A percentile compares a stretch with the other conserved stretches of the same genome.
Conservation (phyloP, 2,888 invertebrate species). For the Timandra comae region DNA sequence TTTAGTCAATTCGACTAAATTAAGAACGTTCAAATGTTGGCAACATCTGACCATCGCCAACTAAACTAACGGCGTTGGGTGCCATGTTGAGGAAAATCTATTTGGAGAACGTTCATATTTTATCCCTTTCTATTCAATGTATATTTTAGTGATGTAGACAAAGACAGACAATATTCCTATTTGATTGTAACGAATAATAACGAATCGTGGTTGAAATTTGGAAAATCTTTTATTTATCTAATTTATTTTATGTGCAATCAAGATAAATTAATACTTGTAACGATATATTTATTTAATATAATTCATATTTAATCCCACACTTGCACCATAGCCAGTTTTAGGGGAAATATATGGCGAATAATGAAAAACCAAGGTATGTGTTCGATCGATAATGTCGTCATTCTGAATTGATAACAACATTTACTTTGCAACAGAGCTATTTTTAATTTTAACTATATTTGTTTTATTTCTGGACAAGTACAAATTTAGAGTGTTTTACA, state of each 20-base stretch:
- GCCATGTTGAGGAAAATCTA: slow-evolving; percentile 43
- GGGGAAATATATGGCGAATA: slow-evolving; percentile 47
- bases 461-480: not conserved
- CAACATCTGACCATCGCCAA: slow-evolving; percentile 41
- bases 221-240: slow-evolving; percentile 55
- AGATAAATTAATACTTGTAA: slow-evolving; percentile 28
- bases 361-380: slow-evolving; percentile 64
- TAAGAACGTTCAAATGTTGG: slow-evolving; percentile 14
- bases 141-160: slow-evolving; percentile 18
- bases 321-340: slow-evolving; percentile 17
- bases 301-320: slow-evolving; percentile 26
- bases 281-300: slow-evolving; percentile 31
- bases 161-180: slow-evolving; percentile 40
- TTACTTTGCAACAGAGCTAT: slow-evolving; percentile 5
- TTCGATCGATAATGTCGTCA: slow-evolving; percentile 69
- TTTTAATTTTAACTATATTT: not conserved
- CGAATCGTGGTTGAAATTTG: slow-evolving; percentile 62
- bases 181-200: slow-evolving; percentile 74
- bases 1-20: too few relatives aligned
- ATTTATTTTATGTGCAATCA: slow-evolving; percentile 47
- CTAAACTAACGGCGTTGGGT: slow-evolving; percentile 41
- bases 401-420: slow-evolving; percentile 36
- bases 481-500: not conserved
- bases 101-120: slow-evolving; percentile 36
- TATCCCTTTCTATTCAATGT: slow-evolving; percentile 38